Percentiles rank a stretch among this genome's conserved stretches.
Conservation (phyloP, 2,113 vertebrate species). For the Eleginops maclovinus region DNA sequence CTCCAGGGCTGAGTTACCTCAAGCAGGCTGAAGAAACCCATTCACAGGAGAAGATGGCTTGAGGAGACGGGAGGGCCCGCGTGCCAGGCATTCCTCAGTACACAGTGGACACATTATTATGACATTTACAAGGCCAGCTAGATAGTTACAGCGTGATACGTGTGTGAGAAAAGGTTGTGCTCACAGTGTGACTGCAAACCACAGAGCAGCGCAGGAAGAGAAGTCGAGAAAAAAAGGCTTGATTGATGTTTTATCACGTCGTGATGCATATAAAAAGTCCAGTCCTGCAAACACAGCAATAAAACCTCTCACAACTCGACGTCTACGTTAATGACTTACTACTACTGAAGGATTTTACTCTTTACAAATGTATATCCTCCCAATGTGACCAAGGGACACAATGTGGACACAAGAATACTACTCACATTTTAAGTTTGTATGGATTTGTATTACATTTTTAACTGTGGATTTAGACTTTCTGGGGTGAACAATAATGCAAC, state of each 20-base stretch:
- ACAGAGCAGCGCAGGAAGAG: not conserved
- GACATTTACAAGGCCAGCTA: conserved; percentile 76
- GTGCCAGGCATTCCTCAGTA: conserved; percentile 81
- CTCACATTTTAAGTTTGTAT: too few species aligned
- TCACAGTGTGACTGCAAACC: conserved; percentile 29
- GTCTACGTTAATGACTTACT: not conserved
- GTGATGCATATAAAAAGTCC: not conserved
- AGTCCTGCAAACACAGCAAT: not conserved
- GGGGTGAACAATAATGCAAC: not conserved
- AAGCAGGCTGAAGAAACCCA: conserved; percentile 70
- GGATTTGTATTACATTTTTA: too few species aligned
- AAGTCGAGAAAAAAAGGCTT: not conserved
- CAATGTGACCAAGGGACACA: too few species aligned
- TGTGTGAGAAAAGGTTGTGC: conserved; percentile 65
- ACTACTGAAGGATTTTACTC: not conserved
- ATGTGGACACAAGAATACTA: too few species aligned
- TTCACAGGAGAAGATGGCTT: conserved; percentile 78
- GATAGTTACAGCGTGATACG: conserved; percentile 66
- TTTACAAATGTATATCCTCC: too few species aligned
- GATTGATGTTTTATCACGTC: not conserved
- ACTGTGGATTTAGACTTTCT: too few species aligned
- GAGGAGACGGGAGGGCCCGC: conserved; percentile 74
- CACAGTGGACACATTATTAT: conserved; percentile 85
- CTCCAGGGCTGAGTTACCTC: conserved; percentile 60
- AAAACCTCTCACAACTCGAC: not conserved